A percentile compares a stretch with the other conserved stretches of the same genome.
phyloP scores from a whole-genome alignment of 2,888 invertebrate species.

The Homarus gammarus region DNA sequence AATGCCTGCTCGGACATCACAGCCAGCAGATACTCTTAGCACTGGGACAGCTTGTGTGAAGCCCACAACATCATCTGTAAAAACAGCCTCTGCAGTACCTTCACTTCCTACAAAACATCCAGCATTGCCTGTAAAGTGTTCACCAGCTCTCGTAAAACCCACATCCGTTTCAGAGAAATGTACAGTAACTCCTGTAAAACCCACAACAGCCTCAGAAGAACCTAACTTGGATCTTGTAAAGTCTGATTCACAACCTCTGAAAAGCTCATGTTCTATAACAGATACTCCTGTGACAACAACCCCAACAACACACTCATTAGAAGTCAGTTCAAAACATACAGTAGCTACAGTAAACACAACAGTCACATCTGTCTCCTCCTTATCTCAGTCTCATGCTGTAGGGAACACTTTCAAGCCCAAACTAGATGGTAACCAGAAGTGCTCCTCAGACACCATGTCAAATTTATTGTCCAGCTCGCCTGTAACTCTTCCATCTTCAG shows the following conservation, averaged over 20 bases:
- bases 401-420: slow-evolving; percentile 7
- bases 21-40: background rate
- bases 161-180: slow-evolving; percentile 1
- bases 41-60: background rate
- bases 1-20: background rate
- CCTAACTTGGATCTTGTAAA: slow-evolving; percentile 17
- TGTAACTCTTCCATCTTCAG: background rate
- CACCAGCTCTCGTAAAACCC: background rate
- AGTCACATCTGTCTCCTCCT: slow-evolving; percentile 23
- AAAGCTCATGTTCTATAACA: background rate
- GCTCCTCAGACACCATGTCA: background rate
- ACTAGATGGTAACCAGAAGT: slow-evolving; percentile 1
- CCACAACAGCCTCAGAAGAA: background rate
- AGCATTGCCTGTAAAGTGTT: background rate
- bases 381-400: background rate
- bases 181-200: slow-evolving; percentile 9
- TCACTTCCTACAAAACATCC: background rate
- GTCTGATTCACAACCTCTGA: background rate
- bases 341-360: slow-evolving; percentile 10
- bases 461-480: slow-evolving; percentile 13
- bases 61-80: background rate
- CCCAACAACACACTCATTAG: slow-evolving; percentile 21
- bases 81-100: background rate
- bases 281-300: slow-evolving; percentile 17
- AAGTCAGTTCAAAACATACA: slow-evolving; percentile 1